Evolutionary conservation across 2,888 invertebrate species (phyloP), one percentile per base, ranked within the genome.

Genomic region (Platycheirus albimanus): DNA sequence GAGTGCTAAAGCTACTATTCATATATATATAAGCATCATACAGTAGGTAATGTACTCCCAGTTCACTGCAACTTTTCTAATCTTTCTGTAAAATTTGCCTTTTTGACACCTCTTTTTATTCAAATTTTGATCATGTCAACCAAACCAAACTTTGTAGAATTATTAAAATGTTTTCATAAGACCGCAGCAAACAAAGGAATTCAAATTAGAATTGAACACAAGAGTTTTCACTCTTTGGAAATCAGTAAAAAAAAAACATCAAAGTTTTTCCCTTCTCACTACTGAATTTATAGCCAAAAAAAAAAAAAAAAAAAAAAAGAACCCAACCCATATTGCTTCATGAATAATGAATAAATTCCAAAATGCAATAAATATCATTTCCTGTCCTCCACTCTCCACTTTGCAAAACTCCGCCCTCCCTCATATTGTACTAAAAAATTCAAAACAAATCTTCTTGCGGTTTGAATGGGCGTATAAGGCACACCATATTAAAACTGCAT

Each of bases 351-450:
- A 83, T 51, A 58, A 69, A 51, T 78, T 83, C 4, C 47, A 64
- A 58, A 69, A 69, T 83, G 72, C 67, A 78, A 83, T 83, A 83
- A 78, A 83, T 78, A 45, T 51, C 54, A 51, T 69, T 63, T 51
- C 41, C 61, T 47, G 75, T 75, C 80, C n/a, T 11, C 56, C 41
- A 43, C 58, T 17, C n/a, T n/a, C n/a, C 20, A 15, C 45, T 24
- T 10, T 45, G n/a, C 24, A 33, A 54, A 52, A 49, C 54, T 30
- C 24, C 71, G 20, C 36, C 79, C 38, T 24, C 30, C 11, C n/a
- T 24, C n/a, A n/a, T 17, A 28, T 19, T 61, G 15, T 51, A 8
- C 20, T 66, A 30, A 20, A 30, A 38, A 49, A 61, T 10, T 43
- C 43, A 61, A 36, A 41, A 58, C 38, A 58, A 58, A 58, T 41